phyloP scores from a whole-genome alignment of 1,140 invertebrate genomes.

The Drosophila mojavensis region DNA sequence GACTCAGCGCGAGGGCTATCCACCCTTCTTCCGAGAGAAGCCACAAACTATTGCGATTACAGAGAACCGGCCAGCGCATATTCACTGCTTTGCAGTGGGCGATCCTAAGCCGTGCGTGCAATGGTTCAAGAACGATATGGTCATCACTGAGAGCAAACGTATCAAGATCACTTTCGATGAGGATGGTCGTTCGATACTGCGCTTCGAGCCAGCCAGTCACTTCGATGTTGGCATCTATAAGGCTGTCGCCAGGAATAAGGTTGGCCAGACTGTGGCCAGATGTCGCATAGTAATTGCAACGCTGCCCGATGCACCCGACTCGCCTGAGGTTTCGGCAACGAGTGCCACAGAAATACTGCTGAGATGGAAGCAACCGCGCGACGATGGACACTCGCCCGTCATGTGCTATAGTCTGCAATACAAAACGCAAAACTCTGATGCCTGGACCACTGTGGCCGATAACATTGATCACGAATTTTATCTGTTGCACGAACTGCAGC shows the following conservation, averaged over 20 bases:
- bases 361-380: slow-evolving; percentile 94
- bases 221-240: slow-evolving; percentile 97
- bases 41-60: slow-evolving; percentile 91
- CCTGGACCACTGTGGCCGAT: slow-evolving; percentile 94
- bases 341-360: slow-evolving; percentile 95
- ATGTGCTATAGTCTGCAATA: slow-evolving; percentile 94
- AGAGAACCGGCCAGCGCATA: slow-evolving; percentile 90
- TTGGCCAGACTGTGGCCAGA: slow-evolving; percentile 90
- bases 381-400: slow-evolving; percentile 93
- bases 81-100: slow-evolving; percentile 94
- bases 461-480: slow-evolving; percentile 98
- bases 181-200: slow-evolving; percentile 91
- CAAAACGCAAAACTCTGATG: slow-evolving; percentile 89
- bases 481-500: slow-evolving; percentile 90
- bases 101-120: slow-evolving; percentile 95
- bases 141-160: slow-evolving; percentile 91
- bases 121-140: slow-evolving; percentile 97
- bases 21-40: slow-evolving; percentile 93
- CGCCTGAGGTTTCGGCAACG: slow-evolving; percentile 91
- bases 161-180: slow-evolving; percentile 91
- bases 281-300: slow-evolving; percentile 90
- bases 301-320: slow-evolving; percentile 92
- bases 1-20: slow-evolving; percentile 90
- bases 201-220: slow-evolving; percentile 89
- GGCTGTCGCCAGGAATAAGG: slow-evolving; percentile 95